Base-by-base conservation (phyloP, 2,797 vertebrate genomes). In the Rhabdomys pumilio region DNA sequence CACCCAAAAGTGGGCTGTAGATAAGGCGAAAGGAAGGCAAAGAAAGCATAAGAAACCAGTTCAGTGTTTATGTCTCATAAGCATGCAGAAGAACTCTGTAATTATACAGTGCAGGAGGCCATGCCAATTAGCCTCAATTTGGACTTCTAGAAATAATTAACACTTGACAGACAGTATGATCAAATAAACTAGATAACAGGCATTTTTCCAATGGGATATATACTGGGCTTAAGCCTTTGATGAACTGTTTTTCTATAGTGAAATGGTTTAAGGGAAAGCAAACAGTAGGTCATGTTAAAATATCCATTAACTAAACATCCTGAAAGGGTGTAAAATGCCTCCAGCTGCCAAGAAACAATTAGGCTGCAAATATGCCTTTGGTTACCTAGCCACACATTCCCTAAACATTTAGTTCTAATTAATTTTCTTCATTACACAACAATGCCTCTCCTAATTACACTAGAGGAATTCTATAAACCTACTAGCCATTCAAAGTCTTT, bases 371-470 rank as follows among this genome's bases (percentile, higher is more conserved):
- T 97, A 94, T 75, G 96, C 96, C 94, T 97, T 97, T 88, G 93
- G 97, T 97, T 97, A 97, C 96, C 96, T 97, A 97, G 89, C 94
- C 90, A 96, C 95, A 97, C 97, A 97, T 93, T 97, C 97, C 97
- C 97, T 93, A 93, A 98, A 97, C 97, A 95, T 97, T 98, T 97
- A 97, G 88, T 96, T 97, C 97, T 97, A 98, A 98, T 97, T 98
- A 98, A 98, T 98, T 98, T 98, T 98, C 97, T 97, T 97, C 97
- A 97, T 98, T 97, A 97, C 95, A 97, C 97, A 97, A 97, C 97
- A 98, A 97, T 98, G 94, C 97, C 88, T 96, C 93, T 97, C 93
- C 97, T 98, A 98, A 98, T 98, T 97, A 97, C 97, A 97, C 97
- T 96, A 92, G 97, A 97, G 97, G 93, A 97, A 97, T 97, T 96